Percentiles rank a stretch among this genome's conserved stretches.
These are phyloP conservation scores for Sebastolobus alascanus DNA, from an alignment of 2,797 vertebrate genomes.

Conservation along the genomic window DNA sequence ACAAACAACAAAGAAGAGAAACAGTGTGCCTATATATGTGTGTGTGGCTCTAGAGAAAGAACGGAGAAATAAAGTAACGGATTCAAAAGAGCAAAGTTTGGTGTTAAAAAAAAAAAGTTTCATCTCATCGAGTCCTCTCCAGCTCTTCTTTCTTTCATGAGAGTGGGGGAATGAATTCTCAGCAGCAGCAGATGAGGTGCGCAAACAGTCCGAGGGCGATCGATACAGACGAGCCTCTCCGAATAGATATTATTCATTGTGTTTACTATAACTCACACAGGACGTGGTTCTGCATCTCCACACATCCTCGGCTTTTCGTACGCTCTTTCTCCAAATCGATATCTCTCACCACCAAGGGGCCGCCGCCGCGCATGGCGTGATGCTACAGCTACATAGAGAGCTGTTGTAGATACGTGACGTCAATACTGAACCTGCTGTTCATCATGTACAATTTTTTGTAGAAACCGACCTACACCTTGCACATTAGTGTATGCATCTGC, in stretches of 20 bases:
- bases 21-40: not conserved
- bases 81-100: conserved; percentile 50
- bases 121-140: not conserved
- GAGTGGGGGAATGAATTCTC: conserved; percentile 34
- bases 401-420: not conserved
- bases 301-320: not conserved
- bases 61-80: conserved; percentile 1
- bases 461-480: not conserved
- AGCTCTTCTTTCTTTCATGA: conserved; percentile 55
- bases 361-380: not conserved
- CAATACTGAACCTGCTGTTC: too few relatives aligned
- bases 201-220: conserved; percentile 39
- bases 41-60: not conserved
- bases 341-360: not conserved
- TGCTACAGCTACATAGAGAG: not conserved
- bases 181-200: conserved; percentile 39
- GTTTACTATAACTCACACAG: conserved; percentile 59
- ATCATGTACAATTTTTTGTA: too few relatives aligned
- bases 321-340: conserved; percentile 16
- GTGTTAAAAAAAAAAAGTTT: conserved; percentile 35
- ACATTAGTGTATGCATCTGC: too few relatives aligned
- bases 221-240: conserved; percentile 53
- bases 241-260: conserved; percentile 68
- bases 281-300: conserved; percentile 43
- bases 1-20: not conserved